Conservation (phyloP, 2,113 vertebrate genomes). For the Rhinopomastus cyanomelas region DNA sequence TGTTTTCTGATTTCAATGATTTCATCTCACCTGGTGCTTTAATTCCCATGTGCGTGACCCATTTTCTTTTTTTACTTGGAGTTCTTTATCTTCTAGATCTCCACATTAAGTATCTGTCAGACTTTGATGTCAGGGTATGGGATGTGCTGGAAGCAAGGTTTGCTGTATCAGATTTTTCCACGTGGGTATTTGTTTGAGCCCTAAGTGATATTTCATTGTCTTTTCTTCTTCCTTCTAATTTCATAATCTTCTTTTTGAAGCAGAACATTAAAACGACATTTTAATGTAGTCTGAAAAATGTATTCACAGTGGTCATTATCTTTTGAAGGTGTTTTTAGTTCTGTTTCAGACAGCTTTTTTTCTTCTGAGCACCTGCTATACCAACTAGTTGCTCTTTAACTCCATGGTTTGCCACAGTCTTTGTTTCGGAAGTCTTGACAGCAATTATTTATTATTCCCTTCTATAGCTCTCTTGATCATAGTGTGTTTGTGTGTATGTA, state of each 20-base stretch:
- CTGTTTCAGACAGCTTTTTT: background rate
- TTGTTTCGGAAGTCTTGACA: background rate
- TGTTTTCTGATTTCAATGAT: background rate
- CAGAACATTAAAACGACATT: background rate
- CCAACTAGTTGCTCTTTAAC: background rate
- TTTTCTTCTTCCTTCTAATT: background rate
- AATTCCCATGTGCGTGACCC: background rate
- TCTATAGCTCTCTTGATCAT: background rate
- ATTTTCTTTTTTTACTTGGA: background rate
- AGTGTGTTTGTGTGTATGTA: too few species aligned
- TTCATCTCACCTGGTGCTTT: background rate
- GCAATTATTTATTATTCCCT: background rate
- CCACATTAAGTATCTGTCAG: background rate
- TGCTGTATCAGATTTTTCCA: background rate
- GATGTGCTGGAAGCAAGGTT: background rate
- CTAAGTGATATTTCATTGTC: background rate
- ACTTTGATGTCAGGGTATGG: background rate
- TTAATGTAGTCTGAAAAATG: background rate
- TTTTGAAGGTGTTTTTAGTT: background rate
- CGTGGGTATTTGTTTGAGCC: background rate
- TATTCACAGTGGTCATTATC: background rate
- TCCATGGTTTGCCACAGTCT: background rate
- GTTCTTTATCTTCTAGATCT: background rate
- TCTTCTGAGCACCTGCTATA: background rate
- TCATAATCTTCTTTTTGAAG: background rate